phyloP scores from a whole-genome alignment of 2,113 vertebrate genomes.

The Chloropsis hardwickii region DNA sequence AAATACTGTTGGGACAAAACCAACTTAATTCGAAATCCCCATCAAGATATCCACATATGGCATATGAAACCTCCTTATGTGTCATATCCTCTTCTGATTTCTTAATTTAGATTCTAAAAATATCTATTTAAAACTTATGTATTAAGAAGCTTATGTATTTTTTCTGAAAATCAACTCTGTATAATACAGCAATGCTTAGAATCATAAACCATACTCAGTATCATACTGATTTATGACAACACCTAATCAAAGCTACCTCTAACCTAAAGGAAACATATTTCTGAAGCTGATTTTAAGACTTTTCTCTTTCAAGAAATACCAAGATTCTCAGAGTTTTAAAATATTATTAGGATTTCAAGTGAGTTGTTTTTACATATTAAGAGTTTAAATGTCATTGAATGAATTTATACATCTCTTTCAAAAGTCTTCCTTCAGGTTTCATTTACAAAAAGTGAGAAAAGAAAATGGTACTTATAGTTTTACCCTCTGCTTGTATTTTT shows the following conservation, averaged over 20 bases:
- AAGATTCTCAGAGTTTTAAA: not conserved
- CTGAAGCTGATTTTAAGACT: not conserved
- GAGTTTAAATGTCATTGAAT: not conserved
- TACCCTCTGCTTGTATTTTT: not conserved
- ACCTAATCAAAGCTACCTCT: not conserved
- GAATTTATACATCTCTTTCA: not conserved
- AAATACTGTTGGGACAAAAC: not conserved
- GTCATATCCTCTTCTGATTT: not conserved
- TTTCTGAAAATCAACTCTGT: not conserved
- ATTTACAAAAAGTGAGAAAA: fast-evolving
- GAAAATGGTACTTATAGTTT: not conserved
- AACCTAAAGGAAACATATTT: not conserved
- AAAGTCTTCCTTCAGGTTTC: not conserved
- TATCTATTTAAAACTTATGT: not conserved
- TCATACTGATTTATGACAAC: not conserved
- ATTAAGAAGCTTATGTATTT: not conserved
- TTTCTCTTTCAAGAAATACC: not conserved
- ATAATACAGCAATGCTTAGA: not conserved
- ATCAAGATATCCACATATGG: too few species aligned
- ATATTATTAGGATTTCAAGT: not conserved
- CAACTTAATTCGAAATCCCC: too few species aligned
- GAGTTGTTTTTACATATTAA: not conserved
- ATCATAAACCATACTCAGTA: not conserved
- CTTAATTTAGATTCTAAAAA: not conserved
- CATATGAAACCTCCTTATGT: not conserved